Conservation (phyloP, 2,888 invertebrate species). For the Lamellibrachia columna region DNA sequence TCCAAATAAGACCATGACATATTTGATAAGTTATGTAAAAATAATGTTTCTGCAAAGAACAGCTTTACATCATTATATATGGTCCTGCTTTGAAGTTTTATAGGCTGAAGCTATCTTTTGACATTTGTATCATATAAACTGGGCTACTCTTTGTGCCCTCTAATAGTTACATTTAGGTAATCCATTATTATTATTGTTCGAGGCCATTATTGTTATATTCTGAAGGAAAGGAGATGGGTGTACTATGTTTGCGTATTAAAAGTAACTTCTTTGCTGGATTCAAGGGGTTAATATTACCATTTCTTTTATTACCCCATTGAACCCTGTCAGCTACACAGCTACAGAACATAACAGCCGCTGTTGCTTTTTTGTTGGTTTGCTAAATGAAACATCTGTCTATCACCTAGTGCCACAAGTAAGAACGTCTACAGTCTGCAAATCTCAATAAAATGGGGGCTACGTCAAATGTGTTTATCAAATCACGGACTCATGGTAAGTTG, state of each 20-base stretch:
- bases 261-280: not conserved
- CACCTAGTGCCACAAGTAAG: not conserved
- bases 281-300: not conserved
- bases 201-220: no score
- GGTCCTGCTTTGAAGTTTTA: not conserved
- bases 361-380: not conserved
- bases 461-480: not conserved
- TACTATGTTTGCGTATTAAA: not conserved
- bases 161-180: not conserved
- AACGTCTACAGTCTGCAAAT: not conserved
- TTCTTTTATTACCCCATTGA: not conserved
- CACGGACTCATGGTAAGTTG: not conserved
- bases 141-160: not conserved
- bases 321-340: not conserved
- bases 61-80: not conserved
- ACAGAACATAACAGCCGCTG: not conserved
- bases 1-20: not conserved
- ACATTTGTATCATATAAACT: not conserved
- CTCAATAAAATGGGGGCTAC: not conserved
- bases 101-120: not conserved
- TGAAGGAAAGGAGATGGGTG: not conserved
- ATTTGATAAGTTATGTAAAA: not conserved
- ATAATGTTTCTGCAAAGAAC: not conserved
- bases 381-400: not conserved
- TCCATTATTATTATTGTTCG: not conserved